These are phyloP conservation scores for Leptopterna dolabrata DNA, from an alignment of 2,888 invertebrate genomes.

Conservation along the genomic window DNA sequence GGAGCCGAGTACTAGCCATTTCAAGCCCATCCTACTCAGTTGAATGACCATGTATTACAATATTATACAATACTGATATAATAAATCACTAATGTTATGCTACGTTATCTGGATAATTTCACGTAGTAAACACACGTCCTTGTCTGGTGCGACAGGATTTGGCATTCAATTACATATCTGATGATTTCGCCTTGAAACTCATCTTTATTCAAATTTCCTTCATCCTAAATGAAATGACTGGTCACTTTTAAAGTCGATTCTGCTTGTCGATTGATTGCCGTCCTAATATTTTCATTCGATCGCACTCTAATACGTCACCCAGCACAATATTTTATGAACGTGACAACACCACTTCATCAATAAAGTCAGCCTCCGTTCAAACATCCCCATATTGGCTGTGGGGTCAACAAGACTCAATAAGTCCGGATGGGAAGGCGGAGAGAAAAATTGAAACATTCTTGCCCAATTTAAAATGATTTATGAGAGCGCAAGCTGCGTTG, in stretches of 20 bases:
- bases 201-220: too few relatives aligned
- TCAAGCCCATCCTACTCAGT: too few relatives aligned
- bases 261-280: not conserved
- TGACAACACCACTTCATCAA: not conserved
- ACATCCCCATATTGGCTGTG: not conserved
- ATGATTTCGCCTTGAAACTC: too few relatives aligned
- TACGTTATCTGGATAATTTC: too few relatives aligned
- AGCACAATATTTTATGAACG: not conserved
- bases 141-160: too few relatives aligned
- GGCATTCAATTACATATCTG: too few relatives aligned
- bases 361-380: not conserved
- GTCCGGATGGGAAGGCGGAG: not conserved
- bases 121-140: too few relatives aligned
- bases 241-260: not conserved
- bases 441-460: not conserved
- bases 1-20: too few relatives aligned
- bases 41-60: too few relatives aligned
- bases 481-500: not conserved
- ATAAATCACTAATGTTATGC: too few relatives aligned
- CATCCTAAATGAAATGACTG: too few relatives aligned
- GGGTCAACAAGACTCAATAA: not conserved
- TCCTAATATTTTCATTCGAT: not conserved
- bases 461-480: constrained; percentile 7
- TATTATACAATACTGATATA: too few relatives aligned
- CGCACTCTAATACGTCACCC: not conserved